Conservation (phyloP, 2,888 invertebrate genomes). For the Euplexia lucipara region DNA sequence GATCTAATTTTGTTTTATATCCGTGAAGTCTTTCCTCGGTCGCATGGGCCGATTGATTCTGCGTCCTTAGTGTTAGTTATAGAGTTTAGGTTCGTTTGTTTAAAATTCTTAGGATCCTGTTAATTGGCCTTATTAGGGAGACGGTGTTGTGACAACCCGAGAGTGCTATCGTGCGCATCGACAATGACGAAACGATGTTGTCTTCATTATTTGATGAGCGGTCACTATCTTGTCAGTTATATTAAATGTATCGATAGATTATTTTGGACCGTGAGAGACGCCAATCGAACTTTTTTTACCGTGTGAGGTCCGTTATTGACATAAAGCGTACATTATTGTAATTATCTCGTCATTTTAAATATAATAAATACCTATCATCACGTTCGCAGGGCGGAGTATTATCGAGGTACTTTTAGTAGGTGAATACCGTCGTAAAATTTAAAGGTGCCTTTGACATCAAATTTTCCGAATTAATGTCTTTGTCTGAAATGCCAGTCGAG, state of each 20-base stretch:
- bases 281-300: slow-evolving; percentile 85
- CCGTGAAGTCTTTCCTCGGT: slow-evolving; percentile 72
- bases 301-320: slow-evolving; percentile 85
- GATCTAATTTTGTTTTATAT: slow-evolving; percentile 75
- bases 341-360: slow-evolving; percentile 77
- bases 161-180: slow-evolving; percentile 91
- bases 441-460: slow-evolving; percentile 64
- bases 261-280: slow-evolving; percentile 89
- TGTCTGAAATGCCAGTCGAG: slow-evolving; percentile 59
- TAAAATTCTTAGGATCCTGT: slow-evolving; percentile 79
- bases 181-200: slow-evolving; percentile 91
- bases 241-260: slow-evolving; percentile 91
- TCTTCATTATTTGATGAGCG: slow-evolving; percentile 91
- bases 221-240: slow-evolving; percentile 91
- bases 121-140: slow-evolving; percentile 91
- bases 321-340: slow-evolving; percentile 78
- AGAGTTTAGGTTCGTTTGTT: slow-evolving; percentile 80
- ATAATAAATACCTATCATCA: slow-evolving; percentile 68
- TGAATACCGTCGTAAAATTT: slow-evolving; percentile 63
- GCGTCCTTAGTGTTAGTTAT: slow-evolving; percentile 71
- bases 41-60: slow-evolving; percentile 66
- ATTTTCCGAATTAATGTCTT: slow-evolving; percentile 64
- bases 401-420: slow-evolving; percentile 61
- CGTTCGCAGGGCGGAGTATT: slow-evolving; percentile 47
- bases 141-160: slow-evolving; percentile 90